Base-by-base conservation (phyloP, 2,113 vertebrate genomes). In the Lagopus leucura region DNA sequence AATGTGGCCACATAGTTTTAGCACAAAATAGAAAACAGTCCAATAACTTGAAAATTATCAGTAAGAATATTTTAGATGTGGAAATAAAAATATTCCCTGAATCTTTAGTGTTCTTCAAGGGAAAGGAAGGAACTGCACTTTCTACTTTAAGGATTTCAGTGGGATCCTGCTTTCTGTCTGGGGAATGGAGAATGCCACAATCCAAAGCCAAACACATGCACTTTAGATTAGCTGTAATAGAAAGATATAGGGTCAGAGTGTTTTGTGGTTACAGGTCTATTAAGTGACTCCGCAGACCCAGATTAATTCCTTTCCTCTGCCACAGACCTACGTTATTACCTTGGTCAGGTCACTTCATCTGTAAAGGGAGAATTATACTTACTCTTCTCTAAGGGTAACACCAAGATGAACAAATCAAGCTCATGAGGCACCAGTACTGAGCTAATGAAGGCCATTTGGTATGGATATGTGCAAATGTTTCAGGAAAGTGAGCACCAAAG, bases 151-250 rank as follows among this genome's bases (percentile, higher is more conserved):
- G 78, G 21, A 65, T 86, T 77, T 91, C 47, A 15, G 38, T 83
- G 47, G 3, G 27, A 82, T 92, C 45, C 67, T 88, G 27, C n/a
- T 75, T 70, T 40, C 72, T 88, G 0, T 32, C 60, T 71, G 13
- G 60, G 64, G 84, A 85, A 6, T n/a, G 42, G 64, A 82, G 60
- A 89, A 67, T 63, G 50, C 82, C 55, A 28, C 60, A 74, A 42
- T 66, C 21, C 34, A 48, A 8, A 79, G 64, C n/a, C 0, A 0
- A 78, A 91, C 76, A 65, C 2, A 13, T 57, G 21, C 0, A 0
- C 82, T 90, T 71, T 11, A 60, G 78, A 36, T 81, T 30, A 92
- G 38, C 43, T 43, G 48, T 48, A 94, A 69, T 74, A 70, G 74
- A 88, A 88, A 92, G 38, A 50, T 48, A 50, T 1, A 58, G 70